Conservation (phyloP, 2,113 vertebrate genomes). For the Campylorhamphus procurvoides region DNA sequence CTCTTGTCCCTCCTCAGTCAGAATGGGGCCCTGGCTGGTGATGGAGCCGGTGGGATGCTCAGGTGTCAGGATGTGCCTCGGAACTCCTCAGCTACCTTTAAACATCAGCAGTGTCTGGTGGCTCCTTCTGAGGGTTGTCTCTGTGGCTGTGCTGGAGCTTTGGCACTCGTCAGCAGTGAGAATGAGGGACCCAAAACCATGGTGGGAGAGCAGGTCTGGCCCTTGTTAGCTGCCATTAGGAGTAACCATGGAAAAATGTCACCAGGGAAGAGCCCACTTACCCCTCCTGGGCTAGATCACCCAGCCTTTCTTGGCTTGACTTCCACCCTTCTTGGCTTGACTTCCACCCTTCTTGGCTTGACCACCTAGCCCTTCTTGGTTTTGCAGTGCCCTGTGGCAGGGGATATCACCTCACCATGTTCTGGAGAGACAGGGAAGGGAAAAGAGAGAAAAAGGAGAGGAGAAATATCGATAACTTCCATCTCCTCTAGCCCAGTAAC, state of each 20-base stretch:
- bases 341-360: not conserved
- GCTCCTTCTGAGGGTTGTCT: not conserved
- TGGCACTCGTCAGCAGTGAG: fast-evolving
- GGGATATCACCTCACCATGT: fast-evolving
- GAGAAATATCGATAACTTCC: slow-evolving; percentile 5
- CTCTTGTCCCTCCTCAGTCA: not conserved
- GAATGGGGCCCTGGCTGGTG: not conserved
- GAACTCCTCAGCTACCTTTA: not conserved
- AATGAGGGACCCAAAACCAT: fast-evolving
- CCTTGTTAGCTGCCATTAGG: fast-evolving
- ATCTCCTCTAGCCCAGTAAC: slow-evolving; percentile 26
- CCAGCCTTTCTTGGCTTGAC: not conserved
- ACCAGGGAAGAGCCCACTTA: not conserved
- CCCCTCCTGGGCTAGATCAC: not conserved
- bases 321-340: not conserved
- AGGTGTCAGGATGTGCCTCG: not conserved
- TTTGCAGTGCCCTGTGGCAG: not conserved
- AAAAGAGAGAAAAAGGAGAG: not conserved
- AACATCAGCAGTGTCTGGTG: fast-evolving
- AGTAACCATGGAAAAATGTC: fast-evolving
- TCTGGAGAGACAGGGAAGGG: not conserved
- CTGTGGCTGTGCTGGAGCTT: fast-evolving
- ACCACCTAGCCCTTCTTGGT: not conserved
- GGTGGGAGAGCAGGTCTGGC: not conserved
- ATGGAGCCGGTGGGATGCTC: not conserved